Percentiles rank a stretch among this genome's conserved stretches.
Evolutionary conservation across 2,797 vertebrate species (phyloP).

Genomic region (Neoniphon sammara): DNA sequence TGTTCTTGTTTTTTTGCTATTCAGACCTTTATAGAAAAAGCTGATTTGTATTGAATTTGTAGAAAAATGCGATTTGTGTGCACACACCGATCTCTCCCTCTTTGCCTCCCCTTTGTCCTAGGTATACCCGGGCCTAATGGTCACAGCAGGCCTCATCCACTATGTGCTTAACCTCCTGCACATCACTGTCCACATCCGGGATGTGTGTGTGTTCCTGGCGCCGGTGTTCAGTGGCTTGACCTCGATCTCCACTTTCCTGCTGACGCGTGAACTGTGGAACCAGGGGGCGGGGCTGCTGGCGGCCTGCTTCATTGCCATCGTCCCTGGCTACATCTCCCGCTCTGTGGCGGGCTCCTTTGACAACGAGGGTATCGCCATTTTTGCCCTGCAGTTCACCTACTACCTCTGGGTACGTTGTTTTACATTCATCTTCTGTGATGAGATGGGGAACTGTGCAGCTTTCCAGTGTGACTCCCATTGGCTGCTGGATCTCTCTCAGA

Average conservation of each 20-base stretch:
- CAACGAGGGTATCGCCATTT: constrained; percentile 99
- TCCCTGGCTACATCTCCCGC: constrained; percentile 98
- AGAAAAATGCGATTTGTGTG: background rate
- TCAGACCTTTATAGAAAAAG: background rate
- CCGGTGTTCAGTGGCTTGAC: constrained; percentile 98
- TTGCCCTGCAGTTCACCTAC: constrained; percentile 98
- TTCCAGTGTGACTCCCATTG: background rate
- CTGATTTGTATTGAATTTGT: background rate
- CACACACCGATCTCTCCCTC: too few species aligned
- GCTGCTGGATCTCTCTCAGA: background rate
- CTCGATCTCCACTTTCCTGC: constrained; percentile 95
- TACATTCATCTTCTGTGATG: background rate
- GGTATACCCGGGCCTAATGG: constrained; percentile 98
- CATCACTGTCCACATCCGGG: constrained; percentile 97
- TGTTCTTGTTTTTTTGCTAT: too few species aligned
- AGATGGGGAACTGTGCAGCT: background rate
- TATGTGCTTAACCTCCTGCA: constrained; percentile 96
- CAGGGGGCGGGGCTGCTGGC: constrained; percentile 96
- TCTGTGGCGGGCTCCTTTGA: constrained; percentile 98
- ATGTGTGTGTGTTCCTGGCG: constrained; percentile 96
- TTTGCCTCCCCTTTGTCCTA: constrained; percentile 54
- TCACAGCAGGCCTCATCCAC: constrained; percentile 97
- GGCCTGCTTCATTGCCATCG: constrained; percentile 98
- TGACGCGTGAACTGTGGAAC: constrained; percentile 98
- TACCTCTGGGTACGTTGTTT: constrained; percentile 91